Conservation (phyloP, 2,888 invertebrate species). For the Aphidoletes aphidimyza region DNA sequence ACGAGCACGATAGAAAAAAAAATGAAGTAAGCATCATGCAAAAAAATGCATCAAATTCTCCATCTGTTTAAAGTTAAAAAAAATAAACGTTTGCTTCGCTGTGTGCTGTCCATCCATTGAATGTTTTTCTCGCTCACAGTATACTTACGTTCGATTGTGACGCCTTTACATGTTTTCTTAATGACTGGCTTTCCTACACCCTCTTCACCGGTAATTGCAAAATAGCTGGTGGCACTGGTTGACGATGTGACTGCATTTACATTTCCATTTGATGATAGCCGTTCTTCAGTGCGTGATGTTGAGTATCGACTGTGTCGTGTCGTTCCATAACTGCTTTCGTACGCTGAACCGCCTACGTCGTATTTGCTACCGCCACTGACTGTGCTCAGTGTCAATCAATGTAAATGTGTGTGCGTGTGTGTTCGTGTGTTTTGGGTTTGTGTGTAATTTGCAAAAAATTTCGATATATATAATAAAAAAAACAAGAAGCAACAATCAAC, state of each 20-base stretch:
- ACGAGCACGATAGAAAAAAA: too few relatives aligned
- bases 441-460: neutral
- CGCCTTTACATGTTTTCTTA: constrained; percentile 79
- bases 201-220: constrained; percentile 56
- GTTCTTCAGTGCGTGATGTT: constrained; percentile 59
- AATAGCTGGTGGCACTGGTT: constrained; percentile 58
- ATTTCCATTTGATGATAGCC: constrained; percentile 56
- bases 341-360: constrained; percentile 29
- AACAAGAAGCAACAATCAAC: neutral
- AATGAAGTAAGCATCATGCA: too few relatives aligned
- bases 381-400: neutral
- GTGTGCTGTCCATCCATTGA: neutral
- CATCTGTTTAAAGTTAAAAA: too few relatives aligned
- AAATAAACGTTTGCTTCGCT: neutral
- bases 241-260: constrained; percentile 56
- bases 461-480: constrained; percentile 14
- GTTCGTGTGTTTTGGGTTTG: neutral
- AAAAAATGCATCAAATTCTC: too few relatives aligned
- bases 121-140: neutral
- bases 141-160: constrained; percentile 83
- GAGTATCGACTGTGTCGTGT: constrained; percentile 58
- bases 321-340: constrained; percentile 54
- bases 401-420: neutral
- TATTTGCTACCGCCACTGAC: constrained; percentile 54
- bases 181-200: constrained; percentile 75